These are phyloP conservation scores for Drosophila hamatofila DNA, from an alignment of 2,888 invertebrate genomes.

Conservation along the genomic window DNA sequence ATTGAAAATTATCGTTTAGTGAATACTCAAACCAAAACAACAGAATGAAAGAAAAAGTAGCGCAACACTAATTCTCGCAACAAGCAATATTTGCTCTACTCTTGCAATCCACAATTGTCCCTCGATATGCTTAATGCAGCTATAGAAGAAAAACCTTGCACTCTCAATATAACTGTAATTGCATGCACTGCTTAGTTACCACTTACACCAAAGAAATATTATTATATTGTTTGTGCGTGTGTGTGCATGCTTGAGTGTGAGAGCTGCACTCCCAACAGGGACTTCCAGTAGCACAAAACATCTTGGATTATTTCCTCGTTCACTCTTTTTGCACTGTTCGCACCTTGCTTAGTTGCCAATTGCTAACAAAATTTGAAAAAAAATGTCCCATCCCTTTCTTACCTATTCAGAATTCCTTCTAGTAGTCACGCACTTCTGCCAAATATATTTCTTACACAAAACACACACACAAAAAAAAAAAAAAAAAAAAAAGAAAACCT, in stretches of 20 bases:
- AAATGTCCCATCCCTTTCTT: background rate
- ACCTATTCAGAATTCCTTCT: too few relatives aligned
- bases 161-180: too few relatives aligned
- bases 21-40: background rate
- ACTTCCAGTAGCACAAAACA: too few relatives aligned
- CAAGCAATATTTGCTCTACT: background rate
- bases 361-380: background rate
- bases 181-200: background rate
- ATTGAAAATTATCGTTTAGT: background rate
- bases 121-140: background rate
- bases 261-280: background rate
- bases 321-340: background rate
- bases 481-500: too few relatives aligned
- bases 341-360: background rate
- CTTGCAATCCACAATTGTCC: background rate
- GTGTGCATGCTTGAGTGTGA: background rate
- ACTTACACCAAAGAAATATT: background rate
- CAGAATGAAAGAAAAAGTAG: background rate
- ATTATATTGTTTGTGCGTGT: background rate
- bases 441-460: too few relatives aligned
- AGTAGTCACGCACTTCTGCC: background rate
- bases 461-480: background rate
- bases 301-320: background rate
- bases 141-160: background rate
- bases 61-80: background rate